Evolutionary conservation across 2,113 vertebrate species (phyloP).

Genomic region (Phaethon lepturus): DNA sequence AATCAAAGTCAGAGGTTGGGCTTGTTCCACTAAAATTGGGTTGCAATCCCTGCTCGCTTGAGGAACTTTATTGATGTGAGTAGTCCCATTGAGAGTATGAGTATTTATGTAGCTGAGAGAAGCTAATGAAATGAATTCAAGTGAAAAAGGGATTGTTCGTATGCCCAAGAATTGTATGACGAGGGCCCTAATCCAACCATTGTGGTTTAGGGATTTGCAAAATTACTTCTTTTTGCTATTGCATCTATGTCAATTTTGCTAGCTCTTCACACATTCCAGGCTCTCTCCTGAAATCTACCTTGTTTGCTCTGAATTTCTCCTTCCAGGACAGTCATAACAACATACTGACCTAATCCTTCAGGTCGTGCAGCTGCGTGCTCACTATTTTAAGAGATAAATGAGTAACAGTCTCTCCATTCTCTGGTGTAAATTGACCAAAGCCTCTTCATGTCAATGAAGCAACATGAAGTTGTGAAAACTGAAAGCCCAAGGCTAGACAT

Average conservation of each 20-base stretch:
- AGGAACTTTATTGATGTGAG: conserved; percentile 52
- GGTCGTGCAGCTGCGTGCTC: conserved; percentile 27
- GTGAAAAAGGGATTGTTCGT: conserved; percentile 65
- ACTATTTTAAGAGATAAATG: conserved; percentile 57
- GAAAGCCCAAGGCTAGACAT: not conserved
- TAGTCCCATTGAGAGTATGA: conserved; percentile 50
- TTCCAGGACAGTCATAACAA: conserved; percentile 44
- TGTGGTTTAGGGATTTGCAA: conserved; percentile 56
- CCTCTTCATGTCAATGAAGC: not conserved
- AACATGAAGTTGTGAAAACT: not conserved
- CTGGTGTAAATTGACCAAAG: conserved; percentile 3
- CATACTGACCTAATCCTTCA: conserved; percentile 28
- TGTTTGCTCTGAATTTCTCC: conserved; percentile 45
- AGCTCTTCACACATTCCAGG: conserved; percentile 52
- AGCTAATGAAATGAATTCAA: conserved; percentile 60
- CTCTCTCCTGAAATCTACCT: conserved; percentile 44
- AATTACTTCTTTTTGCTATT: conserved; percentile 55
- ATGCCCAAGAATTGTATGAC: conserved; percentile 52
- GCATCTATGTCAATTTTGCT: conserved; percentile 52
- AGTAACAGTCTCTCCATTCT: conserved; percentile 5
- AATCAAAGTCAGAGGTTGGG: conserved; percentile 52
- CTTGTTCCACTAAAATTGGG: conserved; percentile 50
- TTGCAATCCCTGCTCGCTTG: conserved; percentile 30
- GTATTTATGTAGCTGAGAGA: conserved; percentile 67
- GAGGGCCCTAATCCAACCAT: conserved; percentile 44